These are phyloP conservation scores for Chamaetylas fuelleborni DNA, from an alignment of 2,113 vertebrate genomes.

Conservation along the genomic window DNA sequence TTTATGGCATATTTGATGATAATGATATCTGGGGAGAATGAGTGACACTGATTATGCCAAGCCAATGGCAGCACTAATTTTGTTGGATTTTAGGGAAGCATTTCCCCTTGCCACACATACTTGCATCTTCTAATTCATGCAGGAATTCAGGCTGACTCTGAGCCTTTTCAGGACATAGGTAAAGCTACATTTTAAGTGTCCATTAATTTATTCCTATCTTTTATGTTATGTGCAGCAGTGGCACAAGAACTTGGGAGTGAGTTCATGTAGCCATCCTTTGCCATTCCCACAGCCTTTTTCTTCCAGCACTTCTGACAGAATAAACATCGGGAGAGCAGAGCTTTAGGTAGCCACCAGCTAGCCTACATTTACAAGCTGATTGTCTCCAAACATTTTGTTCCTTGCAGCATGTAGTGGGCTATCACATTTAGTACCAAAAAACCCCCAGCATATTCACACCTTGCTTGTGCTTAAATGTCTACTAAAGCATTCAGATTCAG, in stretches of 20 bases:
- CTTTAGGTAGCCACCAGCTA: background rate
- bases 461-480: background rate
- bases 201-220: background rate
- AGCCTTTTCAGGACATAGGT: background rate
- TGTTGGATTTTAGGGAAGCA: background rate
- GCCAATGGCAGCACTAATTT: background rate
- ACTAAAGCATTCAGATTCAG: background rate
- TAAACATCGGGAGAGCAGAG: background rate
- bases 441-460: background rate
- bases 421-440: background rate
- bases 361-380: background rate
- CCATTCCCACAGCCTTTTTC: background rate
- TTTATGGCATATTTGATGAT: background rate
- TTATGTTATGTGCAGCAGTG: background rate
- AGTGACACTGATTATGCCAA: background rate
- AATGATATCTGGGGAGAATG: background rate
- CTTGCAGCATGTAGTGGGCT: background rate
- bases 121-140: background rate
- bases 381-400: background rate
- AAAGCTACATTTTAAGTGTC: background rate
- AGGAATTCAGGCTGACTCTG: background rate
- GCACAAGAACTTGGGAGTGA: background rate
- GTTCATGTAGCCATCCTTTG: background rate
- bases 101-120: background rate
- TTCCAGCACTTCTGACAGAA: background rate